Percentiles rank a stretch among this genome's conserved stretches.
phyloP scores from a whole-genome alignment of 2,888 invertebrate genomes.

The Pyrgus malvae region DNA sequence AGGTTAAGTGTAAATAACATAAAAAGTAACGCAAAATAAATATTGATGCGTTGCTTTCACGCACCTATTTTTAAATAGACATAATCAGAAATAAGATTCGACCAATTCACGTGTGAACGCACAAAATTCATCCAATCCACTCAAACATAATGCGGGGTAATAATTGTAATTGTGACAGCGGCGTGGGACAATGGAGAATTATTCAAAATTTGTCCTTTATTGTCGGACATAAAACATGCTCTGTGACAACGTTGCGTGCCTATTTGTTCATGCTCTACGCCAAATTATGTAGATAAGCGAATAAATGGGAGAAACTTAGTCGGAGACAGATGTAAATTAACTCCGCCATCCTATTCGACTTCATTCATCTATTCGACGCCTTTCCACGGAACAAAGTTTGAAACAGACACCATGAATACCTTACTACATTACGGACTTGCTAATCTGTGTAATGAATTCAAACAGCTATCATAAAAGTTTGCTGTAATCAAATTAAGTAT shows the following conservation, averaged over 20 bases:
- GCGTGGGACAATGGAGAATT: constrained; percentile 65
- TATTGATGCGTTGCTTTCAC: not conserved
- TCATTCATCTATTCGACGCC: constrained; percentile 62
- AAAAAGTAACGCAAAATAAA: too few relatives aligned
- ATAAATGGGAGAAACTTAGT: constrained; percentile 72
- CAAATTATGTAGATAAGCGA: constrained; percentile 78
- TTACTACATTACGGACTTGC: constrained; percentile 27
- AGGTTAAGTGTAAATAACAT: too few relatives aligned
- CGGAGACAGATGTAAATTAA: constrained; percentile 74
- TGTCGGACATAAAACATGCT: constrained; percentile 73
- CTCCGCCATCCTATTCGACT: constrained; percentile 61
- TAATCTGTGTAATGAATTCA: constrained; percentile 25
- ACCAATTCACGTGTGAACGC: constrained; percentile 13
- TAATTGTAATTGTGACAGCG: constrained; percentile 61
- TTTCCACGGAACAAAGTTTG: constrained; percentile 62
- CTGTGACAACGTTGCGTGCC: constrained; percentile 62
- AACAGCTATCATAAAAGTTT: constrained; percentile 25
- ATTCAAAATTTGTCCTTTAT: constrained; percentile 74
- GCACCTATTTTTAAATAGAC: not conserved
- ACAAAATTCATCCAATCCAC: constrained; percentile 22
- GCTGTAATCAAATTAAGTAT: constrained; percentile 24
- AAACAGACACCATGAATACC: constrained; percentile 53
- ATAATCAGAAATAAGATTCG: constrained; percentile 4
- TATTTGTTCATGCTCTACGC: constrained; percentile 71
- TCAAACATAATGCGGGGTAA: constrained; percentile 43